Percentiles rank a stretch among this genome's conserved stretches.
These are phyloP conservation scores for Epirrita christyi DNA, from an alignment of 2,888 invertebrate genomes.

Conservation along the genomic window DNA sequence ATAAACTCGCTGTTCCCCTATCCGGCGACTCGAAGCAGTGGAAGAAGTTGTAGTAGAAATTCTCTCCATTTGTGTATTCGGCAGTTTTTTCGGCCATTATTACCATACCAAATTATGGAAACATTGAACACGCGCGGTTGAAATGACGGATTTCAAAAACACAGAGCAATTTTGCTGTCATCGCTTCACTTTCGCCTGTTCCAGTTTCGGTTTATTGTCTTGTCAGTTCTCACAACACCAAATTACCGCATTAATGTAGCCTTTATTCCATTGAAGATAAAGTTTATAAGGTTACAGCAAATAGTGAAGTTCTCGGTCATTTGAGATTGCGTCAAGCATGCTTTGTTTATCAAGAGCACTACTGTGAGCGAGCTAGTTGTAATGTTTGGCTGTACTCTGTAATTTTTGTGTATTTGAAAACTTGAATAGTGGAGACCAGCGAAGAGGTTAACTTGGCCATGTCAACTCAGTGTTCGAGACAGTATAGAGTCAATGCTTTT, in stretches of 20 bases:
- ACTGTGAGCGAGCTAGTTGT: background rate
- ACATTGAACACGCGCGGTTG: slow-evolving; percentile 8
- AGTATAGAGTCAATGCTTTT: background rate
- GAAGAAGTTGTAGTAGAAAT: background rate
- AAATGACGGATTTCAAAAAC: slow-evolving; percentile 39
- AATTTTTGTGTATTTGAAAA: too few relatives aligned
- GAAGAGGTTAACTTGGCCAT: too few relatives aligned
- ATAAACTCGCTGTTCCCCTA: too few relatives aligned
- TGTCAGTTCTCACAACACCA: slow-evolving; percentile 42
- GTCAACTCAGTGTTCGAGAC: too few relatives aligned
- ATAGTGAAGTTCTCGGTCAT: slow-evolving; percentile 40
- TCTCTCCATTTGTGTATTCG: too few relatives aligned
- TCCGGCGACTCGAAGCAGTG: too few relatives aligned
- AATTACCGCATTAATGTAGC: slow-evolving; percentile 29
- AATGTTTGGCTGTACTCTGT: too few relatives aligned
- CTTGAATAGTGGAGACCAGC: too few relatives aligned
- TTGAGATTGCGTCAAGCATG: slow-evolving; percentile 37
- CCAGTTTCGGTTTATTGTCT: slow-evolving; percentile 53
- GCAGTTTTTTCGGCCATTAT: background rate
- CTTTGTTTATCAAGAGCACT: slow-evolving; percentile 33
- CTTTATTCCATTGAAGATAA: slow-evolving; percentile 31
- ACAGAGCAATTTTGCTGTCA: slow-evolving; percentile 43
- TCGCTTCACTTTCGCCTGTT: slow-evolving; percentile 63
- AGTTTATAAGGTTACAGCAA: slow-evolving; percentile 25
- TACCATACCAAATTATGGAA: slow-evolving; percentile 7